Percentiles rank a stretch among this genome's conserved stretches.
phyloP scores from a whole-genome alignment of 2,113 vertebrate species.

The Pungitius pungitius region DNA sequence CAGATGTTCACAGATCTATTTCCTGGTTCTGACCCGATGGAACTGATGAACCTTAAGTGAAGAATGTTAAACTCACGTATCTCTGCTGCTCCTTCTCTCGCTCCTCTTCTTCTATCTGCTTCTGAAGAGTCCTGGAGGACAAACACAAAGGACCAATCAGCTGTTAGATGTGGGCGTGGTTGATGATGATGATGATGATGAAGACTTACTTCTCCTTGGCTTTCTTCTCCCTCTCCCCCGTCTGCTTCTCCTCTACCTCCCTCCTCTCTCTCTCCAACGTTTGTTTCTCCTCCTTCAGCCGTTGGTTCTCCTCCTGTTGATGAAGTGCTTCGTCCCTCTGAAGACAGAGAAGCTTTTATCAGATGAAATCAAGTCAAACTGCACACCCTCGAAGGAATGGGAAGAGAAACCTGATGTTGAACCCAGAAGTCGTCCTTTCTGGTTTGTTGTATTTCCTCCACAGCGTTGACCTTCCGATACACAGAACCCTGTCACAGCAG shows the following conservation, averaged over 20 bases:
- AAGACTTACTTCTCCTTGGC: constrained; percentile 70
- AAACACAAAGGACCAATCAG: not conserved
- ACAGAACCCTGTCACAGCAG: constrained; percentile 85
- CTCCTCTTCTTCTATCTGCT: not conserved
- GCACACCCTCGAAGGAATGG: rapidly evolving
- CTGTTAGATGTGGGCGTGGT: not conserved
- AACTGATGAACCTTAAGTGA: too few relatives aligned
- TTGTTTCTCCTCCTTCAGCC: constrained; percentile 75
- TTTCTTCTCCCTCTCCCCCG: constrained; percentile 76
- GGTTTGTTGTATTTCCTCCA: constrained; percentile 88
- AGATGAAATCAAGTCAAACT: not conserved
- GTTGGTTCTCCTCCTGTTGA: constrained; percentile 80
- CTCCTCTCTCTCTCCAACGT: constrained; percentile 80
- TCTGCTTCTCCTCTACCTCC: constrained; percentile 83
- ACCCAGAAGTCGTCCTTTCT: constrained; percentile 92
- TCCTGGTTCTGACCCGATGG: too few relatives aligned
- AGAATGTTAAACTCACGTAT: too few relatives aligned
- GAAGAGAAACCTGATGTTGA: constrained; percentile 84
- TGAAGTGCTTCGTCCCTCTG: constrained; percentile 89
- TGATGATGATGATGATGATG: not conserved
- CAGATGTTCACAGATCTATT: not conserved
- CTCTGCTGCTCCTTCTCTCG: not conserved
- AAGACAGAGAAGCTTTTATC: not conserved
- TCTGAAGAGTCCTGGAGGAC: constrained; percentile 55
- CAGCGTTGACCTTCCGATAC: constrained; percentile 88